A percentile compares a stretch with the other conserved stretches of the same genome.
Evolutionary conservation across 2,888 invertebrate species (phyloP).

Genomic region (Amphimallon solstitiale): DNA sequence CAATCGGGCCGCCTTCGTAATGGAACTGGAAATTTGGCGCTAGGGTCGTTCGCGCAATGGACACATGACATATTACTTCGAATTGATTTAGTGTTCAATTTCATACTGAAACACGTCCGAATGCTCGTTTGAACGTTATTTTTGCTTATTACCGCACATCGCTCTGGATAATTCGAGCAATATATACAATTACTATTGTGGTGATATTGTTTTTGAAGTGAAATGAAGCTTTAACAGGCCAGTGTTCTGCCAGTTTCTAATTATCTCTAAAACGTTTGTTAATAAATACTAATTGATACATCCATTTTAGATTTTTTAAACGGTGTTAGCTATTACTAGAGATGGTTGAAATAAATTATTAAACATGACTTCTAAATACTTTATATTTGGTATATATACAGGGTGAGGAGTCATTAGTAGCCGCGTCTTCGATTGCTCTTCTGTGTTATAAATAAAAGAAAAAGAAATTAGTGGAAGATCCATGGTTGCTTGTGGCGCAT

Average conservation of each 20-base stretch:
- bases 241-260: background rate
- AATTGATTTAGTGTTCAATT: conserved; percentile 39
- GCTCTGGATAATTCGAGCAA: background rate
- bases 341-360: no score
- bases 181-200: conserved; percentile 13
- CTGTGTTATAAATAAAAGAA: no score
- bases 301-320: no score
- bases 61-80: conserved; percentile 38
- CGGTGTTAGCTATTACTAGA: no score
- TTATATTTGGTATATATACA: no score
- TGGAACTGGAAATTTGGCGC: conserved; percentile 36
- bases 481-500: no score
- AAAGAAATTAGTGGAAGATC: no score
- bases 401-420: no score
- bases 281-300: background rate
- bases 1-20: conserved; percentile 38
- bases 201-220: conserved; percentile 10
- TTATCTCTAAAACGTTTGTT: no score
- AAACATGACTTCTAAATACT: no score
- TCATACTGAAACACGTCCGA: conserved; percentile 33
- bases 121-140: conserved; percentile 20
- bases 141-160: background rate
- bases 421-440: no score
- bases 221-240: background rate
- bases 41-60: conserved; percentile 29